These are phyloP conservation scores for Damaliscus lunatus DNA, from an alignment of 2,113 vertebrate species.

Conservation along the genomic window DNA sequence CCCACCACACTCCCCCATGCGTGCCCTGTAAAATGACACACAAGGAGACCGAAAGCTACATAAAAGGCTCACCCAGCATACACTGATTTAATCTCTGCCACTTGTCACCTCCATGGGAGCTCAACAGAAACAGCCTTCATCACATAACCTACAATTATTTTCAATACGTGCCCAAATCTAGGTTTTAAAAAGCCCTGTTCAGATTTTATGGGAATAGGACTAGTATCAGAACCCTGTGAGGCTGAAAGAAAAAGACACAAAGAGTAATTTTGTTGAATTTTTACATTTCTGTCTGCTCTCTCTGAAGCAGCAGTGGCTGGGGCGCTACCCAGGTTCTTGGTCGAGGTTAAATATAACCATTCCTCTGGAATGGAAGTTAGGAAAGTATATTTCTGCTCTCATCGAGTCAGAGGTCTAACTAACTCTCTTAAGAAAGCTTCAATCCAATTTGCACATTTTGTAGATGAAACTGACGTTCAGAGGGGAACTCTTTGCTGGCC, in stretches of 20 bases:
- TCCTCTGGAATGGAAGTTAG: background rate
- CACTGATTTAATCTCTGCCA: background rate
- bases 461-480: background rate
- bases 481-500: background rate
- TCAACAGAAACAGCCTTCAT: conserved; percentile 41
- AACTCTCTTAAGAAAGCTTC: background rate
- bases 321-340: background rate
- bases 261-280: background rate
- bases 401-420: background rate
- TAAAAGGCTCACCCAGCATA: background rate
- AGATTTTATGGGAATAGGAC: background rate
- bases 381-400: background rate
- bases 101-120: background rate
- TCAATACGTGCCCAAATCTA: background rate
- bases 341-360: background rate
- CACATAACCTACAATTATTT: background rate
- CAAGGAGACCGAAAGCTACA: background rate
- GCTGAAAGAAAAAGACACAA: background rate
- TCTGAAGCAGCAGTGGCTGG: background rate
- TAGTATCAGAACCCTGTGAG: background rate
- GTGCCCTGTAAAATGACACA: background rate
- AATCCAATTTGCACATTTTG: background rate
- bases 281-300: background rate
- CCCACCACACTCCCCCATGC: background rate
- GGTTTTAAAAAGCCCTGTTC: conserved; percentile 5